Percentiles rank a stretch among this genome's conserved stretches.
Conservation (phyloP, 2,888 invertebrate species). For the Hedychridium roseum region DNA sequence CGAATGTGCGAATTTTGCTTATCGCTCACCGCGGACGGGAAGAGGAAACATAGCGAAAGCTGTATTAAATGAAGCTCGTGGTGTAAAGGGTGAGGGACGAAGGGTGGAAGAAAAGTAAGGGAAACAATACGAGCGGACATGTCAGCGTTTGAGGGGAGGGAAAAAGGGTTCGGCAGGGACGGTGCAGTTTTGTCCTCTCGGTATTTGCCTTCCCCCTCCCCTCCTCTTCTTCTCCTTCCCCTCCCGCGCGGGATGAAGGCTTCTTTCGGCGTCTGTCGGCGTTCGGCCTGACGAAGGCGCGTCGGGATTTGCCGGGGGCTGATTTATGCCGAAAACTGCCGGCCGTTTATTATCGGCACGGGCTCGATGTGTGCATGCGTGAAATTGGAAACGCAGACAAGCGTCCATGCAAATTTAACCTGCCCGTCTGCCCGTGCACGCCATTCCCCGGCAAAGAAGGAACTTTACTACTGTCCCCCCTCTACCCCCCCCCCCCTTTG, state of each 20-base stretch:
- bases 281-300: conserved; percentile 25
- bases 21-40: no score
- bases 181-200: no score
- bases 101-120: background rate
- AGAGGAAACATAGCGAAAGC: background rate
- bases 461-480: conserved; percentile 40
- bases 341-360: conserved; percentile 40
- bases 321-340: conserved; percentile 58
- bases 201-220: background rate
- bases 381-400: conserved; percentile 61
- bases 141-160: no score
- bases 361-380: conserved; percentile 56
- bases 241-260: no score
- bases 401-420: conserved; percentile 59
- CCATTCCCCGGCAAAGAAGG: conserved; percentile 46
- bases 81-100: background rate
- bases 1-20: no score
- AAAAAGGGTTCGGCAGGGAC: no score
- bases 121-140: background rate
- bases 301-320: conserved; percentile 45
- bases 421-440: conserved; percentile 45
- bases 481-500: background rate
- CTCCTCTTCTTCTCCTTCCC: conserved; percentile 2
- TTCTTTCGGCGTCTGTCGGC: no score
- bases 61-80: background rate